phyloP scores from a whole-genome alignment of 2,113 vertebrate species.

The Silurus glanis region DNA sequence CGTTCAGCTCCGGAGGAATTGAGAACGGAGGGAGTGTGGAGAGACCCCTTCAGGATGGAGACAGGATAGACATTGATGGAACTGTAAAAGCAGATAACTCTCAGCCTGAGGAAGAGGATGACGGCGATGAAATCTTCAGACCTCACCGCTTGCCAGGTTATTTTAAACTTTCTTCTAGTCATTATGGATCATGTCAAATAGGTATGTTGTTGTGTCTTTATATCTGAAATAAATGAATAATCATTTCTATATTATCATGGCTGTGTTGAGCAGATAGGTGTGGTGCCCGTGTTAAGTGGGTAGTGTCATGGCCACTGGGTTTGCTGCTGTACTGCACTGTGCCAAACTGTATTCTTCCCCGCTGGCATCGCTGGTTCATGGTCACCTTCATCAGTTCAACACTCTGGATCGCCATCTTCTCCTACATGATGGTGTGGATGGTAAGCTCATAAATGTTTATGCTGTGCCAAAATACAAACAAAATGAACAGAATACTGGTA shows the following conservation, averaged over 20 bases:
- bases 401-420: constrained; percentile 79
- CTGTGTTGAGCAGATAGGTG: constrained; percentile 59
- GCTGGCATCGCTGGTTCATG: constrained; percentile 82
- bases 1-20: constrained; percentile 62
- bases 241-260: neutral
- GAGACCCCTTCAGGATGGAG: constrained; percentile 50
- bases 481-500: neutral
- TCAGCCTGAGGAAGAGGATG: constrained; percentile 65
- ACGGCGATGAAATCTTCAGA: constrained; percentile 65
- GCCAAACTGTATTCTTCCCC: constrained; percentile 74
- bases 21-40: constrained; percentile 70
- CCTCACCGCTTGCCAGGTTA: constrained; percentile 74
- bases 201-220: neutral
- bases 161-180: neutral
- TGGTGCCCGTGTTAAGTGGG: constrained; percentile 70
- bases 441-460: constrained; percentile 59
- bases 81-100: constrained; percentile 56
- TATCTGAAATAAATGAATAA: neutral
- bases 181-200: neutral
- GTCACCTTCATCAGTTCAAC: constrained; percentile 76
- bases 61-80: constrained; percentile 54
- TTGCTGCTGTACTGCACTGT: constrained; percentile 77
- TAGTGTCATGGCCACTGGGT: constrained; percentile 76
- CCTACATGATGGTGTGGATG: constrained; percentile 85
- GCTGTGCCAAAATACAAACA: no score